These are phyloP conservation scores for Phodopus roborovskii DNA, from an alignment of 2,113 vertebrate genomes.

Conservation along the genomic window DNA sequence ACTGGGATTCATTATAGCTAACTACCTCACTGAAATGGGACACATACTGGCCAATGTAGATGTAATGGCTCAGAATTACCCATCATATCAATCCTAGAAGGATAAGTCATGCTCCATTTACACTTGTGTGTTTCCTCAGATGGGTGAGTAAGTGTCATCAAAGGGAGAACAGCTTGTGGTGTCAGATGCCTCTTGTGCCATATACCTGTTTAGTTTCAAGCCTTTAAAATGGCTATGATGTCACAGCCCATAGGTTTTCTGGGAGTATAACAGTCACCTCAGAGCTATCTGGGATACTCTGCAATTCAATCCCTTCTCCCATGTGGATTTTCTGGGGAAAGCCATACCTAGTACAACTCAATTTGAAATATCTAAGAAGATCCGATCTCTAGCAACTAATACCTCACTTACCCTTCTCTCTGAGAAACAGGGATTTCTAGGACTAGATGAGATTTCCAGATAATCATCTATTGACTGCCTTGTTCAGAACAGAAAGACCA, in stretches of 20 bases:
- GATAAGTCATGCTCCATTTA: background rate
- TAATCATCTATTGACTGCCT: fast-evolving
- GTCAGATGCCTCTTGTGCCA: too few relatives aligned
- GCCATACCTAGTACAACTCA: background rate
- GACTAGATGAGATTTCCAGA: fast-evolving
- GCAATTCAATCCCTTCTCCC: background rate
- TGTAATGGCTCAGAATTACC: background rate
- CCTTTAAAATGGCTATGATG: too few relatives aligned
- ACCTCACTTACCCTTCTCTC: background rate
- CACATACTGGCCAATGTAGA: fast-evolving
- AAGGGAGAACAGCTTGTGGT: background rate
- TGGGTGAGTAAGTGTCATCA: fast-evolving
- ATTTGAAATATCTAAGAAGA: background rate
- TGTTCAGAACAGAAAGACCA: background rate
- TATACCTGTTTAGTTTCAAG: too few relatives aligned
- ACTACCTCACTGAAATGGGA: fast-evolving
- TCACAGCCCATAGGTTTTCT: background rate
- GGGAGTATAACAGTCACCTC: background rate
- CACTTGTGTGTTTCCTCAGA: background rate
- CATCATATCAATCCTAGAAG: fast-evolving
- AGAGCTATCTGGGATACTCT: background rate
- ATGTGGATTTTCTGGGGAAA: background rate
- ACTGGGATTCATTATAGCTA: background rate
- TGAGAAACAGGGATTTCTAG: fast-evolving
- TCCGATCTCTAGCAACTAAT: fast-evolving